Base-by-base conservation (phyloP, 2,113 vertebrate species). In the Epinephelus cyanopodus region DNA sequence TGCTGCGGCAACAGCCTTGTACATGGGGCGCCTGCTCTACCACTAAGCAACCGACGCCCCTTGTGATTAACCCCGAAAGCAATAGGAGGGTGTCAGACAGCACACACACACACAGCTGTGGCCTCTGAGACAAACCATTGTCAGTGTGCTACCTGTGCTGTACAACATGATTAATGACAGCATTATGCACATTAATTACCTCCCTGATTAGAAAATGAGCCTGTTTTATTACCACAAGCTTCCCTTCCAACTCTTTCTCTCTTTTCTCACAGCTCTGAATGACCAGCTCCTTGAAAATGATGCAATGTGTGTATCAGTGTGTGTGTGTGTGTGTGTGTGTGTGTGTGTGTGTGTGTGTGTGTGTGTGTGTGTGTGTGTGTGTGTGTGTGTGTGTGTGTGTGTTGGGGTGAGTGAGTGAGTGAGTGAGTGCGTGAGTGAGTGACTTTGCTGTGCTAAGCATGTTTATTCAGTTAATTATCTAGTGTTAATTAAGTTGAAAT, bases 381-480 rank as follows among this genome's bases (percentile, higher is more conserved):
- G 45, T 45, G 4, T 50, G 82, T 39, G 53, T 75, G 29, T 62
- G 48, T 25, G 33, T 58, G 18, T 37, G 62, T 54, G 56, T 15
- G 2, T 60, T n/a, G n/a, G n/a, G n/a, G n/a, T n/a, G n/a, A n/a
- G n/a, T n/a, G n/a, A n/a, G n/a, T n/a, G n/a, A n/a, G n/a, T n/a
- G n/a, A n/a, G 79, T 52, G 53, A 53, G 58, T 62, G 56, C 14
- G 8, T 58, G 78, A 29, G 45, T 78, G 65, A 63, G 33, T 60
- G 17, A 29, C 54, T 76, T 71, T 74, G 69, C 56, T 65, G 70
- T 56, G 68, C 60, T 83, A 83, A 67, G 79, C 77, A 72, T 90
- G 86, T 94, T 90, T 93, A 89, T 92, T 88, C 82, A 84, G 81
- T 91, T 91, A 92, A 94, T 94, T 91, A 93, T 94, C 91, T 90